Evolutionary conservation across 2,797 vertebrate genomes (phyloP), one percentile per base, ranked within the genome.

Genomic region (Centroberyx gerrardi): DNA sequence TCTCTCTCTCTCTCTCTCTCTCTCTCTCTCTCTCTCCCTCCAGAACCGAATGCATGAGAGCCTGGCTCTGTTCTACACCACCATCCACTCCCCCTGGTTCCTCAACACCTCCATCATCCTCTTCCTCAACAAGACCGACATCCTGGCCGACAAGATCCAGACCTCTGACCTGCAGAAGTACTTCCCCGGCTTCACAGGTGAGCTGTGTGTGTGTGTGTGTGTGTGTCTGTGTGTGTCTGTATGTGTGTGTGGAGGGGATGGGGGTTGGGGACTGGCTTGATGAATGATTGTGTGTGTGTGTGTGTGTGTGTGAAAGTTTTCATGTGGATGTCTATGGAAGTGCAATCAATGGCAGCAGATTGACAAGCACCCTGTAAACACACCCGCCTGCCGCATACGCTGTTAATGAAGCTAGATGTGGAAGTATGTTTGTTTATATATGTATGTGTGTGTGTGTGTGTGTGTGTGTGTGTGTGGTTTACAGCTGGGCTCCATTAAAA

Each of bases 91-190:
- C 3, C 77, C 84, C 0, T 96, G 95, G 94, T 96, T 96, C 78
- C 56, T 51, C 72, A 92, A 71, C 67, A 89, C 95, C 58, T 96
- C 95, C 82, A 94, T 96, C 83, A 96, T 96, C 87, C 95, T 96
- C 81, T 96, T 96, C 88, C 94, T 96, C 80, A 96, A 96, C 89
- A 96, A 96, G 90, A 95, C 90, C 74, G 95, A 96, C 90, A 96
- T 96, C 91, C 88, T 96, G 73, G 90, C 89, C 29, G 95, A 96
- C 76, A 96, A 96, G 88, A 83, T 96, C 74, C 88, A 89, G 70
- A 93, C 83, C 0, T 96, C 95, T 2, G 94, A 96, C 83, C 86
- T 96, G 73, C 81, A 90, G 67, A 90, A 76, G 70, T 96, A 95
- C 81, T 96, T 96, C 64, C 86, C 91, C 3, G 52, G 28, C 40